Conservation (phyloP, 53 echinoderm and acorn worm species). For the Mesocentrotus franciscanus region DNA sequence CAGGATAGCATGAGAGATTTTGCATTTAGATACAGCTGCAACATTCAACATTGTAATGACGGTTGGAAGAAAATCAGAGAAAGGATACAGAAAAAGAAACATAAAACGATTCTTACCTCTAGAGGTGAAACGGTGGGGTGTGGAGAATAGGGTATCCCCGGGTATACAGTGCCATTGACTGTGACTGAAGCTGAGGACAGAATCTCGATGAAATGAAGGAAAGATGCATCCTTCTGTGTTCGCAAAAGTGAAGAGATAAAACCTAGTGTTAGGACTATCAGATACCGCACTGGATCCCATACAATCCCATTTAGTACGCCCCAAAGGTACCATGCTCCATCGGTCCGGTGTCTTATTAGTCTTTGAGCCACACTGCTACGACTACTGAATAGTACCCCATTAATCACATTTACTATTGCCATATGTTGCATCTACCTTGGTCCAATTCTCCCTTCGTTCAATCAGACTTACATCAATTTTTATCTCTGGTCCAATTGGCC, state of each 20-base stretch:
- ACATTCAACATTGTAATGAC: too few species aligned
- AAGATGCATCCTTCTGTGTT: neutral
- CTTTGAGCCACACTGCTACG: too few species aligned
- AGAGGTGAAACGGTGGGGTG: neutral
- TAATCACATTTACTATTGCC: too few species aligned
- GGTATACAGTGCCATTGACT: constrained; percentile 17
- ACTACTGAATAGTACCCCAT: too few species aligned
- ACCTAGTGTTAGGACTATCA: neutral
- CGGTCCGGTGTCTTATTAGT: too few species aligned
- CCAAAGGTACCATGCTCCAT: too few species aligned
- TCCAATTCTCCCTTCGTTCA: too few species aligned
- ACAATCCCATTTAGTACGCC: too few species aligned
- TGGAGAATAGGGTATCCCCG: neutral
- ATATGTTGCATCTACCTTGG: too few species aligned
- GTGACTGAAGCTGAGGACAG: constrained; percentile 9
- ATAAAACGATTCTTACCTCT: neutral
- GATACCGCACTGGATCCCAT: neutral
- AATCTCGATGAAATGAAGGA: neutral
- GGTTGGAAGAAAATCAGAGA: neutral
- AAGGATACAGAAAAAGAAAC: neutral
- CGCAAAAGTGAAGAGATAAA: neutral
- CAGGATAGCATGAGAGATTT: too few species aligned
- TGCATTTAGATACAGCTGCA: neutral
- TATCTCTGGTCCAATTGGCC: too few species aligned
- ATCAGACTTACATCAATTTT: too few species aligned